Evolutionary conservation across 2,797 vertebrate species (phyloP).

Genomic region (Schizothorax lantsangensis): DNA sequence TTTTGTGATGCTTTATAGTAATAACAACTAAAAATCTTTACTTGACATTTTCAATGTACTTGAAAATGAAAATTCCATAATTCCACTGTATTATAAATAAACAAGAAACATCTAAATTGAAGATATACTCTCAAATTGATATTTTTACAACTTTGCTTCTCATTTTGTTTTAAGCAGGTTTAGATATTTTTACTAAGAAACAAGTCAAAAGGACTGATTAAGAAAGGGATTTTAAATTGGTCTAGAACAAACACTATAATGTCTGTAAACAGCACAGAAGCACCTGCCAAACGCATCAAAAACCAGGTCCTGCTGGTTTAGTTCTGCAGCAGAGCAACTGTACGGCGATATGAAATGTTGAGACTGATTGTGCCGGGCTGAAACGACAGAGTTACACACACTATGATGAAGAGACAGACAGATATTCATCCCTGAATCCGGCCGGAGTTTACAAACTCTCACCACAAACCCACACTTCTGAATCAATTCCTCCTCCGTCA

Average conservation of each 20-base stretch:
- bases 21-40: background rate
- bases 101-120: background rate
- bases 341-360: background rate
- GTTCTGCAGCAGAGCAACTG: background rate
- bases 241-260: background rate
- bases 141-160: background rate
- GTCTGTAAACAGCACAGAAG: background rate
- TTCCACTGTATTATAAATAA: background rate
- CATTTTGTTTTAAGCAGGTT: background rate
- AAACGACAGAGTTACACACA: background rate
- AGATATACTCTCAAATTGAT: background rate
- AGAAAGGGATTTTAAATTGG: too few species aligned
- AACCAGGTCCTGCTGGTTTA: background rate
- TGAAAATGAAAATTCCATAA: background rate
- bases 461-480: background rate
- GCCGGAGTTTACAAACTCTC: background rate
- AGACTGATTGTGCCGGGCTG: background rate
- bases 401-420: background rate
- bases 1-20: background rate
- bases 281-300: background rate
- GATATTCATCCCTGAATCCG: background rate
- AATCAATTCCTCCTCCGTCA: background rate
- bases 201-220: background rate
- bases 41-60: background rate
- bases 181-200: background rate